These are phyloP conservation scores for Trimorus sp. DNA, from an alignment of 2,888 invertebrate genomes.

Conservation along the genomic window DNA sequence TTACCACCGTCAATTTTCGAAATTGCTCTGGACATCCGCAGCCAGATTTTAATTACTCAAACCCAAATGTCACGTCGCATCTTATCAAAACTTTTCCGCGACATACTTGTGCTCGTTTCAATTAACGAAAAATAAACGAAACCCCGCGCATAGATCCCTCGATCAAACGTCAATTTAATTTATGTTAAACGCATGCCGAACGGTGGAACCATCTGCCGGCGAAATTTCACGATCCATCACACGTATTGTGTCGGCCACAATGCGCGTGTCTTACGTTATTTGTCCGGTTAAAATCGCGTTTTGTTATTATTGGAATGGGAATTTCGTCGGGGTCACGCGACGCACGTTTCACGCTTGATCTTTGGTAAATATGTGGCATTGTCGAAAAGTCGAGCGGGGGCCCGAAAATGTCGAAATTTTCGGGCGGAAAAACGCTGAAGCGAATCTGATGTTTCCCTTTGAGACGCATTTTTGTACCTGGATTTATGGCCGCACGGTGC, in stretches of 20 bases:
- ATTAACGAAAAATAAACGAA: neutral
- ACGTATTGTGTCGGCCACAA: constrained; percentile 17
- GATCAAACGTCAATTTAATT: constrained; percentile 6
- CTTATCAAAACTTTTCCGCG: too few relatives aligned
- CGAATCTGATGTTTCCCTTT: neutral
- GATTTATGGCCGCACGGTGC: constrained; percentile 12
- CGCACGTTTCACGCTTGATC: constrained; percentile 24
- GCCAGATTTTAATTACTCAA: too few relatives aligned
- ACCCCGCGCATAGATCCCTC: neutral
- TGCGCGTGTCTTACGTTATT: neutral
- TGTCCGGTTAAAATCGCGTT: constrained; percentile 10
- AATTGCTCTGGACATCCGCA: too few relatives aligned
- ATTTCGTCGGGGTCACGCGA: constrained; percentile 28
- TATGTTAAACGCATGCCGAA: constrained; percentile 13
- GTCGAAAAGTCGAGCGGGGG: constrained; percentile 20
- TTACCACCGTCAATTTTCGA: too few relatives aligned
- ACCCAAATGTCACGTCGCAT: too few relatives aligned
- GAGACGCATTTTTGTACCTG: constrained; percentile 7
- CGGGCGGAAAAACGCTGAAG: constrained; percentile 15
- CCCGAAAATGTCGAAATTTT: neutral
- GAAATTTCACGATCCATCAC: constrained; percentile 18
- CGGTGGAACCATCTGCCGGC: constrained; percentile 17
- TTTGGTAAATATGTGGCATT: constrained; percentile 31
- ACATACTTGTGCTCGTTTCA: too few relatives aligned
- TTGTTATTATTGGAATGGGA: constrained; percentile 23